Evolutionary conservation across 37 sponge, comb jelly and placozoan genomes (phyloP).

Genomic region (Crambe crambe): DNA sequence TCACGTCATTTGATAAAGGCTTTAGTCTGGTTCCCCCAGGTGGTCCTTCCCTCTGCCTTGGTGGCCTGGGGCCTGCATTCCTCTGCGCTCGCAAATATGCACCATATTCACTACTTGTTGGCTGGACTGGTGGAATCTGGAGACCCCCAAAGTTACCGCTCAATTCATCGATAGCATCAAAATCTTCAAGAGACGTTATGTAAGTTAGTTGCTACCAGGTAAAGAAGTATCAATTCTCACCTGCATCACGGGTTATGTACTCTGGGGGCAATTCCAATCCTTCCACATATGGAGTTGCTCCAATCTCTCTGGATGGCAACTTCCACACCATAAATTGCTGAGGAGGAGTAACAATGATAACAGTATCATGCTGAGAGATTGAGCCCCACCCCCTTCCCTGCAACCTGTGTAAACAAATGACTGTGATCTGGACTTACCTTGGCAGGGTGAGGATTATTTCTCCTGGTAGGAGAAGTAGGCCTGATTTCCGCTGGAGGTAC

Average conservation of each 20-base stretch:
- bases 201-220: background rate
- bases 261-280: conserved; percentile 34
- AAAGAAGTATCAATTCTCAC: conserved; percentile 6
- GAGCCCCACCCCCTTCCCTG: conserved; percentile 36
- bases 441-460: conserved; percentile 78
- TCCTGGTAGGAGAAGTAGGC: conserved; percentile 78
- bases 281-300: conserved; percentile 26
- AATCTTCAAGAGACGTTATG: conserved; percentile 9
- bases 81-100: conserved; percentile 43
- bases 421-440: no score
- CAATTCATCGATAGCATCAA: conserved; percentile 64
- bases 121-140: conserved; percentile 50
- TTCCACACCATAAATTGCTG: conserved; percentile 85
- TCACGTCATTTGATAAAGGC: background rate
- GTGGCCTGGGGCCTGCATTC: background rate
- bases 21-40: background rate
- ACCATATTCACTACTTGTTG: conserved; percentile 76
- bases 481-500: conserved; percentile 48
- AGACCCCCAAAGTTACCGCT: conserved; percentile 13
- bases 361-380: background rate
- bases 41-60: no score
- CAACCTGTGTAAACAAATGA: no score
- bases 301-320: conserved; percentile 64
- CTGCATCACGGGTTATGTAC: conserved; percentile 12
- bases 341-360: background rate